Conservation (phyloP, 2,797 vertebrate genomes). For the Clarias platycephalus region DNA sequence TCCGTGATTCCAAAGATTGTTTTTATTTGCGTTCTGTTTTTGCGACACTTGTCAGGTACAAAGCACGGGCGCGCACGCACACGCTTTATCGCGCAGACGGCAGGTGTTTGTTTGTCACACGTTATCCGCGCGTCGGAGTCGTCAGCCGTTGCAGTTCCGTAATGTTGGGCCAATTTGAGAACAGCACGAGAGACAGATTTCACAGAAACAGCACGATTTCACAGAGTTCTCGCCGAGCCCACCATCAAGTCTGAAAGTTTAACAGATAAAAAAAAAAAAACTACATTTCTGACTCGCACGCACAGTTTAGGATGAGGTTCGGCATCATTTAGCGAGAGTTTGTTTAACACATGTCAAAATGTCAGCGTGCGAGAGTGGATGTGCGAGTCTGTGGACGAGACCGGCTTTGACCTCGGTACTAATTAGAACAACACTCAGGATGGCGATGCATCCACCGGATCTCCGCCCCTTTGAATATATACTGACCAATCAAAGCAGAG, state of each 20-base stretch:
- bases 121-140: constrained; percentile 24
- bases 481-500: not conserved
- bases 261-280: not conserved
- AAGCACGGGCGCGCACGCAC: constrained; percentile 15
- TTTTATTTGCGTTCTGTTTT: constrained; percentile 36
- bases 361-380: not conserved
- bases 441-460: not conserved
- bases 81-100: constrained; percentile 17
- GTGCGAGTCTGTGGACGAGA: not conserved
- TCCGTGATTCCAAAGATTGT: not conserved
- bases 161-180: constrained; percentile 34
- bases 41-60: constrained; percentile 35
- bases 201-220: constrained; percentile 37
- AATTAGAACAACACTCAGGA: not conserved
- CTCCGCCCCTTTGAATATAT: not conserved
- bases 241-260: constrained; percentile 5
- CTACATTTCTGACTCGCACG: constrained; percentile 1
- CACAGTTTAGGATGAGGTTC: not conserved
- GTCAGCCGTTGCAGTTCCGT: constrained; percentile 18
- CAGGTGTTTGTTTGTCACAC: constrained; percentile 44
- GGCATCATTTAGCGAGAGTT: not conserved
- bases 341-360: not conserved
- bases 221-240: constrained; percentile 20
- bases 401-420: not conserved
- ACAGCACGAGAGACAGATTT: constrained; percentile 21